Evolutionary conservation across 2,113 vertebrate genomes (phyloP).

Genomic region (Thalassoma bifasciatum): DNA sequence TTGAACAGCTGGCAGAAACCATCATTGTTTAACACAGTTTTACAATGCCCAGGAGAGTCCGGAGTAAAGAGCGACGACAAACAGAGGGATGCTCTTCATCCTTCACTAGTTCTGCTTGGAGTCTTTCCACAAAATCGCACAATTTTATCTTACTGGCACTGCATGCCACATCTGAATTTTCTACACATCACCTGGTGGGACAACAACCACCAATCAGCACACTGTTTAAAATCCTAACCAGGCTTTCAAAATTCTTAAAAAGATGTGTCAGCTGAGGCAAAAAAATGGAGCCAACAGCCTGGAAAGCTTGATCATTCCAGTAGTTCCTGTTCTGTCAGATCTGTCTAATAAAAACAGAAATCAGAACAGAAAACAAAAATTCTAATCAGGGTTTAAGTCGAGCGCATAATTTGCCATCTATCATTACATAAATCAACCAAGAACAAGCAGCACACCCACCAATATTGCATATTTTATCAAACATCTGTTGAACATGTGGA

Average conservation of each 20-base stretch:
- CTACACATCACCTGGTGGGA: slow-evolving; percentile 44
- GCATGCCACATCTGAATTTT: slow-evolving; percentile 36
- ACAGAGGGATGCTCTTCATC: slow-evolving; percentile 67
- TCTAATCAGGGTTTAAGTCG: slow-evolving; percentile 43
- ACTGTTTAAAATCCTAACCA: slow-evolving; percentile 60
- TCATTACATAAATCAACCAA: slow-evolving; percentile 41
- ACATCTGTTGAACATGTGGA: slow-evolving; percentile 73
- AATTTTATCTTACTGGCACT: slow-evolving; percentile 43
- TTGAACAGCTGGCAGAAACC: slow-evolving; percentile 78
- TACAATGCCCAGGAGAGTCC: slow-evolving; percentile 74
- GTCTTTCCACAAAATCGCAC: slow-evolving; percentile 65
- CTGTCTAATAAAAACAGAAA: not conserved
- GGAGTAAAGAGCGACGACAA: slow-evolving; percentile 45
- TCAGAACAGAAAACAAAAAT: slow-evolving; percentile 26
- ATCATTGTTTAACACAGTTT: slow-evolving; percentile 82
- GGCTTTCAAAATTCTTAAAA: slow-evolving; percentile 48
- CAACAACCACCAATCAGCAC: slow-evolving; percentile 19
- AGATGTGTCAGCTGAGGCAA: slow-evolving; percentile 42
- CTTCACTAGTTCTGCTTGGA: slow-evolving; percentile 56
- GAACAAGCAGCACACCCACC: slow-evolving; percentile 37
- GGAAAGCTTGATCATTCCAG: not conserved
- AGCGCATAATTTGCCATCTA: slow-evolving; percentile 46
- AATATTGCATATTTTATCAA: slow-evolving; percentile 58
- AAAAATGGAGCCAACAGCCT: slow-evolving; percentile 18
- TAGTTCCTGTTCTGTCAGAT: slow-evolving; percentile 8